Conservation (phyloP, 2,888 invertebrate species). For the Amphimallon solstitiale region DNA sequence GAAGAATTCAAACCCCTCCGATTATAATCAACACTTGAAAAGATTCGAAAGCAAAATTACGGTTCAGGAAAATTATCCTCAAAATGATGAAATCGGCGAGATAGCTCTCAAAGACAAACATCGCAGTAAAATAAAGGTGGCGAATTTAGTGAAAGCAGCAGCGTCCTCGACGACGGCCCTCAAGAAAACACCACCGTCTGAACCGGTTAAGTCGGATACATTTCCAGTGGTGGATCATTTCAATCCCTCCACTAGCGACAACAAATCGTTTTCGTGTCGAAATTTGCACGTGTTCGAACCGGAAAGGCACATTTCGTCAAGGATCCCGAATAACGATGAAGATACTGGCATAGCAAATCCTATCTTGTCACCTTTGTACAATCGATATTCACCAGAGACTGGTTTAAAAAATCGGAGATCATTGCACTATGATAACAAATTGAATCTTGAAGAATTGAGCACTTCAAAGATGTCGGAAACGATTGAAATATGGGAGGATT, state of each 20-base stretch:
- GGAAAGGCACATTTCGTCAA: slow-evolving; percentile 17
- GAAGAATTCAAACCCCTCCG: slow-evolving; percentile 1
- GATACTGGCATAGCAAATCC: slow-evolving; percentile 42
- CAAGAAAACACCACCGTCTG: not conserved
- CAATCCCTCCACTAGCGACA: not conserved
- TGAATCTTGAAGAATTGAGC: slow-evolving; percentile 36
- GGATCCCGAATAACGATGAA: slow-evolving; percentile 29
- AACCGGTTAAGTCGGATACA: slow-evolving; percentile 6
- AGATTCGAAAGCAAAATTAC: slow-evolving; percentile 52
- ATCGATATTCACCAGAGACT: slow-evolving; percentile 41
- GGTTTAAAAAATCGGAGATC: slow-evolving; percentile 34
- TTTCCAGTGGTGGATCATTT: slow-evolving; percentile 19
- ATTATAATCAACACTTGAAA: slow-evolving; percentile 48
- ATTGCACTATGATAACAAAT: slow-evolving; percentile 38
- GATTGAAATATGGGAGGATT: slow-evolving; percentile 53
- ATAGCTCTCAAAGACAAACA: slow-evolving; percentile 60
- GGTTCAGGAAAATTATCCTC: slow-evolving; percentile 41
- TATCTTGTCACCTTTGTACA: slow-evolving; percentile 46
- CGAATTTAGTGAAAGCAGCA: slow-evolving; percentile 7
- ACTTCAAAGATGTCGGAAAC: slow-evolving; percentile 40
- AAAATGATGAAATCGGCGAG: slow-evolving; percentile 53
- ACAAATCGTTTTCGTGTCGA: slow-evolving; percentile 40
- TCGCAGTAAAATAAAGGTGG: slow-evolving; percentile 50
- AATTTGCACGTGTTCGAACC: slow-evolving; percentile 45
- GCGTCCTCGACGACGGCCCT: not conserved